Evolutionary conservation across 2,113 vertebrate genomes (phyloP).

Genomic region (Mandrillus leucophaeus): DNA sequence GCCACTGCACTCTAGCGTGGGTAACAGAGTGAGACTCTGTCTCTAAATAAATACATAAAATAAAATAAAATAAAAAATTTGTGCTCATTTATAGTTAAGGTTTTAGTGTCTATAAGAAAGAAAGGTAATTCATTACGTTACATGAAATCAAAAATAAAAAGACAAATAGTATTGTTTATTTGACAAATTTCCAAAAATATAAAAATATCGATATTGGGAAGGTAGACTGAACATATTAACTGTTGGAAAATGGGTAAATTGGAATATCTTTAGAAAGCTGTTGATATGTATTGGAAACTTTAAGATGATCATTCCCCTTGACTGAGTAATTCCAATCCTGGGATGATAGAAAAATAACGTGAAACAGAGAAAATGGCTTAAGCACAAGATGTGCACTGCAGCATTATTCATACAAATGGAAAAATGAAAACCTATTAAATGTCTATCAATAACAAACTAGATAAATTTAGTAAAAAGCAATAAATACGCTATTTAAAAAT

Average conservation of each 20-base stretch:
- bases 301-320: not conserved
- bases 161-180: not conserved
- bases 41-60: too few species aligned
- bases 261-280: not conserved
- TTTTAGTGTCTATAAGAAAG: not conserved
- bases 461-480: not conserved
- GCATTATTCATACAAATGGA: not conserved
- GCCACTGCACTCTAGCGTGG: too few species aligned
- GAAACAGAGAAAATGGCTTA: conserved; percentile 21
- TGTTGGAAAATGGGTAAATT: not conserved
- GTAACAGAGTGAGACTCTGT: too few species aligned
- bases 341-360: not conserved
- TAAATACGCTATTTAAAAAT: not conserved
- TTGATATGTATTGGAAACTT: not conserved
- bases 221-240: not conserved
- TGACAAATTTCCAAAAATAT: not conserved
- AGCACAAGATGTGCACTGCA: not conserved
- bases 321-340: not conserved
- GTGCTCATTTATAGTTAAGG: not conserved
- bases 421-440: not conserved
- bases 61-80: too few species aligned
- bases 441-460: not conserved
- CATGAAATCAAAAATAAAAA: not conserved
- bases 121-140: not conserved
- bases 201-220: not conserved